These are phyloP conservation scores for Cheilosia variabilis DNA, from an alignment of 2,888 invertebrate genomes.

Conservation along the genomic window DNA sequence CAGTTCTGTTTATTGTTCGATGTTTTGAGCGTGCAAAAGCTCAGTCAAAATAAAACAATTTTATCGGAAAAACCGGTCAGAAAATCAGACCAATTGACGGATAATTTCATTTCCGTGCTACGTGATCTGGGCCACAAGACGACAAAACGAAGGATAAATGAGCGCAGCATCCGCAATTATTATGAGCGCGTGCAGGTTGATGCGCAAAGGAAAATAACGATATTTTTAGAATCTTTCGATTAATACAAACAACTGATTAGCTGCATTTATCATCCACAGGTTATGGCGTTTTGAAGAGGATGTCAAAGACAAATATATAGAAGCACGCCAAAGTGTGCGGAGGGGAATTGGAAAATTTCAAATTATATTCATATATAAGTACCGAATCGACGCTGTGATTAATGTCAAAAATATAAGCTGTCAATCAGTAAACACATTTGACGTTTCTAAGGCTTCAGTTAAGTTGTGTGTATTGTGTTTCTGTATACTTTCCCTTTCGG, in stretches of 20 bases:
- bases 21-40: conserved; percentile 4
- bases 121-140: conserved; percentile 42
- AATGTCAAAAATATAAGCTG: too few relatives aligned
- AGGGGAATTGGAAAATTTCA: too few relatives aligned
- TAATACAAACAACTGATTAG: conserved; percentile 3
- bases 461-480: too few relatives aligned
- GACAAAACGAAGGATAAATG: neutral
- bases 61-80: conserved; percentile 45
- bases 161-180: neutral
- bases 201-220: neutral
- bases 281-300: neutral
- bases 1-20: neutral
- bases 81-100: conserved; percentile 36
- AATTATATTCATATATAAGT: too few relatives aligned
- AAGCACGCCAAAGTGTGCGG: too few relatives aligned
- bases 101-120: conserved; percentile 43
- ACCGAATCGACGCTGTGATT: too few relatives aligned
- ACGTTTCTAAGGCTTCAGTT: too few relatives aligned
- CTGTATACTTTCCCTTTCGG: too few relatives aligned
- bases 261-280: neutral
- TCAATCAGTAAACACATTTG: too few relatives aligned
- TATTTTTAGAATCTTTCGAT: conserved; percentile 17
- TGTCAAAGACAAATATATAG: neutral
- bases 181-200: neutral
- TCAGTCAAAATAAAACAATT: conserved; percentile 29